phyloP scores from a whole-genome alignment of 2,797 vertebrate species.

The Salmo trutta region DNA sequence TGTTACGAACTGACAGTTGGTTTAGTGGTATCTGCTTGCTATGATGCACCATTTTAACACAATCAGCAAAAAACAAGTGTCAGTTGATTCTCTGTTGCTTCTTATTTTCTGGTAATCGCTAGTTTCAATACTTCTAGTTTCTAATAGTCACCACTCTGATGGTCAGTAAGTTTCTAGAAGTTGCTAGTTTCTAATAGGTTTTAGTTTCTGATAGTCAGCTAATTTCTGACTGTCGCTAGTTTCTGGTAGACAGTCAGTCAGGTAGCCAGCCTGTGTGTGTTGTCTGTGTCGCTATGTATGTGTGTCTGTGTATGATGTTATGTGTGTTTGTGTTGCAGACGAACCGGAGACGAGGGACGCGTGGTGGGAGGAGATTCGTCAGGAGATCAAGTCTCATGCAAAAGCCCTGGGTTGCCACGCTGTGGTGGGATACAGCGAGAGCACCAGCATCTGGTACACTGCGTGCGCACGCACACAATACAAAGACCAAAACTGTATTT shows the following conservation, averaged over 20 bases:
- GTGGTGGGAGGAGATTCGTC: constrained; percentile 99
- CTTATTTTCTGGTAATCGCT: background rate
- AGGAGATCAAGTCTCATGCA: constrained; percentile 99
- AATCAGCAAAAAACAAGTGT: constrained; percentile 38
- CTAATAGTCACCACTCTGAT: too few species aligned
- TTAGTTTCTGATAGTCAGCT: background rate
- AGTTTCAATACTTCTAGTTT: background rate
- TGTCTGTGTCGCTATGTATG: background rate
- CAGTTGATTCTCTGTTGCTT: constrained; percentile 10
- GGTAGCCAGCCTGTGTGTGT: too few species aligned
- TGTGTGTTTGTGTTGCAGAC: constrained; percentile 85
- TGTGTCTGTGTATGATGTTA: constrained; percentile 5
- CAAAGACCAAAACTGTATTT: too few species aligned
- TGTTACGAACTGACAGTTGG: constrained; percentile 54
- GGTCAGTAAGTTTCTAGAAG: background rate
- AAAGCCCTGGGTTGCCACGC: constrained; percentile 98
- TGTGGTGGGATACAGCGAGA: constrained; percentile 97
- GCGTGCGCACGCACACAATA: too few species aligned
- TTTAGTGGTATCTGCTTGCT: constrained; percentile 61
- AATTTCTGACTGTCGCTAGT: background rate
- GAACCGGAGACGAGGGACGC: constrained; percentile 98
- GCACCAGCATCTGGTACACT: constrained; percentile 95
- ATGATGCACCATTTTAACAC: constrained; percentile 48
- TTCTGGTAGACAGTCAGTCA: background rate
- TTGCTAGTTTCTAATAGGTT: background rate